Evolutionary conservation across 1,140 invertebrate genomes (phyloP).

Genomic region (Latrodectus geometricus): DNA sequence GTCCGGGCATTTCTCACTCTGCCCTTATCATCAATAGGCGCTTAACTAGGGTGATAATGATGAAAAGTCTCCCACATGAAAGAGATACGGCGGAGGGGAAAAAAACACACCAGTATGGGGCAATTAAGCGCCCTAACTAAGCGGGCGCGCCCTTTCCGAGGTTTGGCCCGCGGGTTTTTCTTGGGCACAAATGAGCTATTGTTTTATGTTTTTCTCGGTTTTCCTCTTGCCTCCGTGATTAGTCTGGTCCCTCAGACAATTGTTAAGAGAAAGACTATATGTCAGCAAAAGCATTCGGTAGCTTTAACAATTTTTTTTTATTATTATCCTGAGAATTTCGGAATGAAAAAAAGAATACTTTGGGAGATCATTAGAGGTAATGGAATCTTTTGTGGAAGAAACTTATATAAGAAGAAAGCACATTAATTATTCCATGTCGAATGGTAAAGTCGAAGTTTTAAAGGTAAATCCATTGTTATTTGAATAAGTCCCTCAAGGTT

Average conservation of each 20-base stretch:
- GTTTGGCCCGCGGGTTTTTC: constrained; percentile 51
- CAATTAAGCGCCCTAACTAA: constrained; percentile 50
- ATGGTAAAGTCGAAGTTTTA: no score
- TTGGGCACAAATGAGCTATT: constrained; percentile 56
- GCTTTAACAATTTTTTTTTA: not conserved
- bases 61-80: constrained; percentile 49
- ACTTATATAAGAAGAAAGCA: no score
- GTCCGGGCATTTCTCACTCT: not conserved
- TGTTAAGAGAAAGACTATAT: constrained; percentile 34
- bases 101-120: constrained; percentile 35
- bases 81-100: not conserved
- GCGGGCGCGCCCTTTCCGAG: constrained; percentile 35
- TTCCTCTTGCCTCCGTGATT: constrained; percentile 38
- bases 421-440: no score
- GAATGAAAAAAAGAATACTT: not conserved
- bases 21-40: constrained; percentile 36
- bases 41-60: constrained; percentile 60
- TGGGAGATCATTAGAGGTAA: constrained; percentile 17
- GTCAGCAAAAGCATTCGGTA: constrained; percentile 31
- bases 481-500: no score
- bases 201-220: constrained; percentile 54
- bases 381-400: no score
- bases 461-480: no score
- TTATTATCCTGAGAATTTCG: constrained; percentile 3
- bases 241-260: constrained; percentile 42